Conservation (phyloP, 2,797 vertebrate genomes). For the Alcedo quadribrachys region DNA sequence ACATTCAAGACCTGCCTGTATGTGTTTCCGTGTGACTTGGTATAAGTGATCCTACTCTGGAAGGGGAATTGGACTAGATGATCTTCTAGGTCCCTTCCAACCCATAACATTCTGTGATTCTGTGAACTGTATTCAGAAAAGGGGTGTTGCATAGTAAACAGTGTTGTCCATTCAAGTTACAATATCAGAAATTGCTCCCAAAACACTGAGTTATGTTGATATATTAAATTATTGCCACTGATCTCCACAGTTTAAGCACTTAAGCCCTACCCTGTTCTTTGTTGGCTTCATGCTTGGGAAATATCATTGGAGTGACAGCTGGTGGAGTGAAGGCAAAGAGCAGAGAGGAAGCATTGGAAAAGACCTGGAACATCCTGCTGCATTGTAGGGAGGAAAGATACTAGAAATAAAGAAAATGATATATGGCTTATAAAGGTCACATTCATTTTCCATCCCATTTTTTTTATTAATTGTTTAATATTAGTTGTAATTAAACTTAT, state of each 20-base stretch:
- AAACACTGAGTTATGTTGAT: background rate
- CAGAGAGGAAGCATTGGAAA: background rate
- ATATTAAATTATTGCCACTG: constrained; percentile 2
- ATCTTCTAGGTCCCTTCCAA: too few relatives aligned
- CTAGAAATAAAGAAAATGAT: background rate
- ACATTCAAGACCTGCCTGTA: too few relatives aligned
- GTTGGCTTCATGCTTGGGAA: constrained; percentile 27
- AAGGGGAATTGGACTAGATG: too few relatives aligned
- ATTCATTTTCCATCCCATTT: background rate
- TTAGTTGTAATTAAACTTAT: background rate
- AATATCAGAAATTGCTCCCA: background rate
- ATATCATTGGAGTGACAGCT: constrained; percentile 45
- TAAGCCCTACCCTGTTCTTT: constrained; percentile 8
- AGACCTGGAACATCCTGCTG: background rate
- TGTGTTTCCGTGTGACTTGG: too few relatives aligned
- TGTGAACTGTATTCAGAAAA: background rate
- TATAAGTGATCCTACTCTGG: too few relatives aligned
- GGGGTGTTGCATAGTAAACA: background rate
- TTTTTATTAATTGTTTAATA: background rate
- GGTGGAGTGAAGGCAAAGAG: constrained; percentile 3
- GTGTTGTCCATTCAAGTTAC: background rate
- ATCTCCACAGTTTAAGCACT: background rate
- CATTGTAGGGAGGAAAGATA: background rate
- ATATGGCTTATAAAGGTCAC: background rate
- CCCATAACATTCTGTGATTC: too few relatives aligned